phyloP scores from a whole-genome alignment of 2,797 vertebrate genomes.

The Macrochelys suwanniensis region DNA sequence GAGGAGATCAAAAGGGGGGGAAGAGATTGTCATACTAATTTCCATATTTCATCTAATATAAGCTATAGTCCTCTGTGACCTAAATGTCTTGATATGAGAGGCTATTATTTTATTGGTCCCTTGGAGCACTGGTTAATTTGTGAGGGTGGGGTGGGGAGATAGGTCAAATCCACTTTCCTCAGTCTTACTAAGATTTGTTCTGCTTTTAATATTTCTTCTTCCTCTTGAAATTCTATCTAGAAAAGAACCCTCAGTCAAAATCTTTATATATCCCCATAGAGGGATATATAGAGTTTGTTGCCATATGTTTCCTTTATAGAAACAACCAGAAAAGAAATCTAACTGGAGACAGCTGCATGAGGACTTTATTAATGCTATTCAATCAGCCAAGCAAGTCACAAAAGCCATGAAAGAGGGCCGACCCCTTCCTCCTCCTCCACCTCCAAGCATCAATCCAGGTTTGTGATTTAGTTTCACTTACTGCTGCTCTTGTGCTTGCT shows the following conservation, averaged over 20 bases:
- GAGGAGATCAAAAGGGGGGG: neutral
- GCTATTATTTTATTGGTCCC: neutral
- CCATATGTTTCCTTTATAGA: slow-evolving; percentile 46
- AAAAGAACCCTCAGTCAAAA: neutral
- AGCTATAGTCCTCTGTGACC: neutral
- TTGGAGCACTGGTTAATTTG: neutral
- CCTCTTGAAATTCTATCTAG: neutral
- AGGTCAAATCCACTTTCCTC: neutral
- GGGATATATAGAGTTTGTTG: neutral
- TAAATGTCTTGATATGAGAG: accelerated
- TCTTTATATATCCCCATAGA: neutral
- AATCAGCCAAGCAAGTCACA: slow-evolving; percentile 60
- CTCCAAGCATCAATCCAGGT: slow-evolving; percentile 70
- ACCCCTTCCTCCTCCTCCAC: slow-evolving; percentile 58
- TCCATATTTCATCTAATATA: neutral
- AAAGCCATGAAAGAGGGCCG: slow-evolving; percentile 63
- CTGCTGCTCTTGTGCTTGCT: neutral
- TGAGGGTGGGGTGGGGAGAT: neutral
- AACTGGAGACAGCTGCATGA: slow-evolving; percentile 77
- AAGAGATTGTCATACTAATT: neutral
- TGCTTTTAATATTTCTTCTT: neutral
- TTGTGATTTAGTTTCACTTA: neutral
- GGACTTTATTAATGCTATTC: slow-evolving; percentile 71
- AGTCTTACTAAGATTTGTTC: neutral
- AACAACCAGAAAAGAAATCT: slow-evolving; percentile 64